phyloP scores from a whole-genome alignment of 2,888 invertebrate genomes.

The Nomada flava region DNA sequence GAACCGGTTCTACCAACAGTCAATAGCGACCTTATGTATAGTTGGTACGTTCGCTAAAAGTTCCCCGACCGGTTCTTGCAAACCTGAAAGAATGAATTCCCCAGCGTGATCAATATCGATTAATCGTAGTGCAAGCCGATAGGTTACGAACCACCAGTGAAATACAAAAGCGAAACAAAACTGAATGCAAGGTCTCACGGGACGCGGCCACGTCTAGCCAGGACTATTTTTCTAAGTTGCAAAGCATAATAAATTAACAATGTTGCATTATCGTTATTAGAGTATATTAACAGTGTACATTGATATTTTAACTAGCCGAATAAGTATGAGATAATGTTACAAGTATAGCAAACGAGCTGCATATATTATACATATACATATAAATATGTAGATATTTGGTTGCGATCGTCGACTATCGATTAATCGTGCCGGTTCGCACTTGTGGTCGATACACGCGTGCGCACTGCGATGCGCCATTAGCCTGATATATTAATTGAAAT shows the following conservation, averaged over 20 bases:
- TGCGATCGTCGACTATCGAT: slow-evolving; percentile 37
- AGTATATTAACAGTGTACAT: slow-evolving; percentile 81
- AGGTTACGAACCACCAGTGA: neutral
- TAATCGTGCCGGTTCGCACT: slow-evolving; percentile 59
- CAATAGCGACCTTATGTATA: neutral
- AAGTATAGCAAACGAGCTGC: slow-evolving; percentile 69
- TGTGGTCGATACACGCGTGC: slow-evolving; percentile 57
- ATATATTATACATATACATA: slow-evolving; percentile 31
- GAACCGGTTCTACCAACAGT: neutral
- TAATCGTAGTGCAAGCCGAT: neutral
- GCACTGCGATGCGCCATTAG: slow-evolving; percentile 48
- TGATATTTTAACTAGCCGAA: slow-evolving; percentile 82
- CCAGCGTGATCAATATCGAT: neutral
- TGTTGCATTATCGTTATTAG: slow-evolving; percentile 84
- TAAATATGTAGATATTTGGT: slow-evolving; percentile 32
- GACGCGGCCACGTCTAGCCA: slow-evolving; percentile 79
- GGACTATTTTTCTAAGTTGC: slow-evolving; percentile 84
- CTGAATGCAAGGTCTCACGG: slow-evolving; percentile 65
- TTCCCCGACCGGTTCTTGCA: neutral
- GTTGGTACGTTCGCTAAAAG: neutral
- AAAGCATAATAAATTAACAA: slow-evolving; percentile 83
- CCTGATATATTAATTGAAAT: slow-evolving; percentile 40
- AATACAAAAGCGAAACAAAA: slow-evolving; percentile 1
- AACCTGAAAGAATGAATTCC: slow-evolving; percentile 18
- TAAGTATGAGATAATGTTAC: slow-evolving; percentile 78